Evolutionary conservation across 2,888 invertebrate genomes (phyloP), one percentile per base, ranked within the genome.

Genomic region (Gisinianus flammeolus): DNA sequence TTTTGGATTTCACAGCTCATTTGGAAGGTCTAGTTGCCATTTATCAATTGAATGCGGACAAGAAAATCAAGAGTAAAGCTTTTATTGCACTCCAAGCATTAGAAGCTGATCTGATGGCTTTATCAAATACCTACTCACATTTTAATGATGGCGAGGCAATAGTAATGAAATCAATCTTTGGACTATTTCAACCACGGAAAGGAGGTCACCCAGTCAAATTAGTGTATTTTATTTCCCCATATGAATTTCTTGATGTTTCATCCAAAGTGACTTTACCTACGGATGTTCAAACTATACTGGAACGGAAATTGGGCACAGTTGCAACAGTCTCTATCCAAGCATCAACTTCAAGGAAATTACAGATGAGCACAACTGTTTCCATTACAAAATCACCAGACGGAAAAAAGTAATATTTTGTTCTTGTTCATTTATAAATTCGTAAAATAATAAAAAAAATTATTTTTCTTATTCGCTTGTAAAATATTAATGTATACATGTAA

Each of bases 121-220:
- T 84, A 80, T 80, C 83, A 10, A 80, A 79, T 26, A 82, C 84
- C n/a, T 84, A 84, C 67, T 58, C 81, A 6, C 80, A 81, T 54
- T 64, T 80, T 12, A 73, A 74, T 33, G 83, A 82, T 62, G 84
- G 81, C 0, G 84, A 84, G 30, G 44, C 76, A 22, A 74, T 83
- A 12, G 81, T 84, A 8, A 84, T 83, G 83, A 95, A 95, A 86
- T 95, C 96, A 81, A 93, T 95, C 35, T 93, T 97, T 83, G 97
- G 97, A 52, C 91, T 95, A 79, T 89, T 96, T 62, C 91, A 94
- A 83, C 93, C 93, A 85, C 88, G 96, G 71, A 90, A 91, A 85
- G 96, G 95, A 86, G 96, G 95, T 79, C 95, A 96, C 86, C 94
- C 97, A 0, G 94, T 97, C 94, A 94, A 93, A 85, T 88, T 98